phyloP scores from a whole-genome alignment of 2,797 vertebrate species.

The Karalla daura region DNA sequence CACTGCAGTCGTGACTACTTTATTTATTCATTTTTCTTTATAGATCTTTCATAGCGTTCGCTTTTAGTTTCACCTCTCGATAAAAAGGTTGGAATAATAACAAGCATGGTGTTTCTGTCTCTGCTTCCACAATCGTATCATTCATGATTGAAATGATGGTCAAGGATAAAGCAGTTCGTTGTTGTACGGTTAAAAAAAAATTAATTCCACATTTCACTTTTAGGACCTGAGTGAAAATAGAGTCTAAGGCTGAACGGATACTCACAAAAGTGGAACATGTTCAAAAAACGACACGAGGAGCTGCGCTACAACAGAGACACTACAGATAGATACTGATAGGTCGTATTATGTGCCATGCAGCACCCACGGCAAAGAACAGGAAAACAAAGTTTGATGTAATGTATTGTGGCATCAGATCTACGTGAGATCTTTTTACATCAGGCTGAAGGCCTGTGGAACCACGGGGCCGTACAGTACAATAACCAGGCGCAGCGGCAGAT shows the following conservation, averaged over 20 bases:
- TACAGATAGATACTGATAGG: slow-evolving; percentile 21
- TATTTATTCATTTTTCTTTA: not conserved
- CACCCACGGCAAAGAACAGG: slow-evolving; percentile 51
- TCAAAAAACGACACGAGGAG: not conserved
- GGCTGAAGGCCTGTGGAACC: slow-evolving; percentile 46
- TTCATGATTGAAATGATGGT: not conserved
- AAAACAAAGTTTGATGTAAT: slow-evolving; percentile 67
- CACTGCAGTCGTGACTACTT: not conserved
- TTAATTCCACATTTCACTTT: not conserved
- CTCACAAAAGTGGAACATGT: not conserved
- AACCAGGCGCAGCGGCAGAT: slow-evolving; percentile 47
- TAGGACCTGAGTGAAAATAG: not conserved
- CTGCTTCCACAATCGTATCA: not conserved
- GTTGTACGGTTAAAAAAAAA: not conserved
- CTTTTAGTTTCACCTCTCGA: not conserved
- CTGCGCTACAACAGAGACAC: not conserved
- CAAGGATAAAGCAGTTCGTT: not conserved
- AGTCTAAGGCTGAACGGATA: not conserved
- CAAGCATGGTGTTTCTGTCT: not conserved
- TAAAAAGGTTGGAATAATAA: not conserved
- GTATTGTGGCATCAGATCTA: slow-evolving; percentile 59
- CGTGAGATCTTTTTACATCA: slow-evolving; percentile 51
- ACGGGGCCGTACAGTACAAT: slow-evolving; percentile 45
- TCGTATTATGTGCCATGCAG: slow-evolving; percentile 43
- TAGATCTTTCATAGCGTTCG: not conserved